Base-by-base conservation (phyloP, 2,113 vertebrate genomes). In the Lepisosteus osseus region DNA sequence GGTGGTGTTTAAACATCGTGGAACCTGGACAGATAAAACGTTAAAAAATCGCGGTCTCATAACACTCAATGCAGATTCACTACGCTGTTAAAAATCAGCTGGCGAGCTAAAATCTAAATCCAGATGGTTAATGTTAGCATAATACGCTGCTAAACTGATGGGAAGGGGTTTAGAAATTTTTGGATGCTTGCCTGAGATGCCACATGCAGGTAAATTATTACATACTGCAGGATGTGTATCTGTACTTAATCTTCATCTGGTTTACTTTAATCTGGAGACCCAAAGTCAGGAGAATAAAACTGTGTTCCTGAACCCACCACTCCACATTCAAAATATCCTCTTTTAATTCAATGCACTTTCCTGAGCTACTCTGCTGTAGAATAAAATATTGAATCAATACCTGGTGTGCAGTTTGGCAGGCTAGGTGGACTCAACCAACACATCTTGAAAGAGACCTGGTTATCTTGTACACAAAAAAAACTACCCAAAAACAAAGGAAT, bases 181-280 rank as follows among this genome's bases (percentile, higher is more conserved):
- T 77, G 73, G 78, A 82, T 65, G 69, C 70, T 43, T 65, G 69
- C 73, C 74, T 72, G 64, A 73, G 76, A 77, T 74, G 72, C 74
- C 75, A 69, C 74, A 77, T 65, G 78, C 80, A 84, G 80, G 82
- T 82, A 74, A 80, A 82, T 78, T 69, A 80, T 80, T 78, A 82
- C 73, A 74, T 76, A 72, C 72, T 78, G 74, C 64, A 74, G 74
- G 65, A 78, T 78, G 73, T 71, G 71, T 65, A 76, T 81, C 76
- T 80, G 66, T 15, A 40, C 62, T 64, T 64, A 64, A 64, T 64
- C 73, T 79, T 81, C 77, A 83, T 83, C 79, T 80, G 79, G 77
- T 76, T 83, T 75, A 74, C 77, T 80, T 83, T 79, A 83, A 74
- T 77, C 72, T 65, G 79, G 79, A 81, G 75, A 65, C 81, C 68